Base-by-base conservation (phyloP, 2,888 invertebrate genomes). In the Shargacucullia verbasci region DNA sequence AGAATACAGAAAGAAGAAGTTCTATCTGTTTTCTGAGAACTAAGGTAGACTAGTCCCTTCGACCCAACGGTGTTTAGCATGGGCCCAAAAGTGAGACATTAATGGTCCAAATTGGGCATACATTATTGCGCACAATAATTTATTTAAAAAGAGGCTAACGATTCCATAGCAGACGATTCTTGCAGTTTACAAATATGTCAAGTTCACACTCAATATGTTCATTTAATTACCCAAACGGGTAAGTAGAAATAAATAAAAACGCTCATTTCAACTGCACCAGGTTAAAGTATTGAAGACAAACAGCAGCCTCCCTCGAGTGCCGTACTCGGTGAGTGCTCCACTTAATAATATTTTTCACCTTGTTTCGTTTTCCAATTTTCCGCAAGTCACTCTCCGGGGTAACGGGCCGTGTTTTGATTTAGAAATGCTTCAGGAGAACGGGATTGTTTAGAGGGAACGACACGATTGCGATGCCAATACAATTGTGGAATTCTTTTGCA, bases 321-420 rank as follows among this genome's bases (percentile, higher is more conserved):
- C 34, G 48, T 56, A 52, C 56, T 63, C 83, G 78, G 82, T 83
- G 88, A 84, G 84, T 80, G 88, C 81, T 86, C 84, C 90, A 87
- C 90, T 92, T 92, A 88, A 94, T 93, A 92, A 92, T 93, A 94
- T 93, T 92, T 93, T 94, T 93, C 93, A 94, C 93, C 93, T 94
- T 94, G 92, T 92, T 92, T 94, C 92, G 88, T 84, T 94, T 93
- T 94, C 93, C 93, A 94, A 94, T 94, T 93, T 94, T 89, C 93
- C 93, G 92, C 93, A 93, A 92, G 91, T 93, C 93, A 92, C 92
- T 94, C 93, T 92, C 90, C 82, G 76, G 93, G 92, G 92, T 90
- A 93, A 92, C 93, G 90, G 88, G 82, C 89, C 91, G 91, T 91
- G 91, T 84, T 88, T 87, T 90, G 92, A 91, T 92, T 92, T 88